Evolutionary conservation across 2,113 vertebrate species (phyloP), one percentile per base, ranked within the genome.

Genomic region (Catharus minimus): DNA sequence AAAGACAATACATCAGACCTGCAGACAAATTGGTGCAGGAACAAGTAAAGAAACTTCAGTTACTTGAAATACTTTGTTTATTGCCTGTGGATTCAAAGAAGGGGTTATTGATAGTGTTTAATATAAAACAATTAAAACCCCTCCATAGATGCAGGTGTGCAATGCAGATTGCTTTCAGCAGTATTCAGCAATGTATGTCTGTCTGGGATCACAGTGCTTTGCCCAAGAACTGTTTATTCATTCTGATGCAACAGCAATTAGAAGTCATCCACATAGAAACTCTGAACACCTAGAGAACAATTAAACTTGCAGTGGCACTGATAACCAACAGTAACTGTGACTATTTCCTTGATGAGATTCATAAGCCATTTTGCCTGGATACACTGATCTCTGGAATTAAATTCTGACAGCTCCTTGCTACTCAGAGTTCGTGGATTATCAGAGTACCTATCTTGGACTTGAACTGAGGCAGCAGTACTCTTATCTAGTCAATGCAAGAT

Each of bases 241-340:
- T 81, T 95, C 76, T 93, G 90, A 86, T 83, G 76, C 53, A 95
- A 95, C 28, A 92, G 58, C 61, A 75, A 68, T 95, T 92, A 91
- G 39, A 58, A 91, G 64, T 85, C 85, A 80, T 60, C n/a, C 88
- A 74, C 73, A 39, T 0, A 73, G 84, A 94, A 94, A 89, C 69
- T 89, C 73, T 30, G 66, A 92, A 67, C 14, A 4, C 49, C 55
- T 77, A 57, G 86, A 88, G 76, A 94, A 89, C 65, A 87, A 82
- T 91, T 82, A 91, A 82, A 90, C 65, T 83, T 65, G 49, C 68
- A 75, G 82, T 57, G 81, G 71, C 61, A n/a, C 81, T 92, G 94
- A 88, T 91, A 92, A 64, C 66, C 57, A 77, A 39, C n/a, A 82
- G 67, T 69, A 73, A 74, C 58, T 66, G 36, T 43, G 64, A 88